phyloP scores from a whole-genome alignment of 2,888 invertebrate species.

The Sphaerophoria rueppellii region DNA sequence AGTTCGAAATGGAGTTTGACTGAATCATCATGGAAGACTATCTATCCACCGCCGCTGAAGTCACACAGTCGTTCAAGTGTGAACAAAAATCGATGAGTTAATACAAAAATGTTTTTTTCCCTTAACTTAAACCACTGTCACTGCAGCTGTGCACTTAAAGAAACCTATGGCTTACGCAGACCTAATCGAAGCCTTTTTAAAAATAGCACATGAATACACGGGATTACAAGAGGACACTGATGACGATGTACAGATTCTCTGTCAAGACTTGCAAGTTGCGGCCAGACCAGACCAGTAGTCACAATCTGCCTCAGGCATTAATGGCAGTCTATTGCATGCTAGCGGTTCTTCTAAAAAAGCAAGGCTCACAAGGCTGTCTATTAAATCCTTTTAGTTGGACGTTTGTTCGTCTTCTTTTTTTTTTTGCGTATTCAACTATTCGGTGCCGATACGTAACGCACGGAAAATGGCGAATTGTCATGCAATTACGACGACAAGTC shows the following conservation, averaged over 20 bases:
- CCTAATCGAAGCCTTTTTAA: slow-evolving; percentile 45
- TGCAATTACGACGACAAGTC: slow-evolving; percentile 73
- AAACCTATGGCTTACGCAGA: slow-evolving; percentile 17
- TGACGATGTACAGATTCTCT: slow-evolving; percentile 26
- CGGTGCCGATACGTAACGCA: slow-evolving; percentile 63
- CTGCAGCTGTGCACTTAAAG: too few species aligned
- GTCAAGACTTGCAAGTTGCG: slow-evolving; percentile 2
- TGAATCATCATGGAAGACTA: too few species aligned
- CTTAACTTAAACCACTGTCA: too few species aligned
- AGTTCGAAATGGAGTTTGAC: too few species aligned
- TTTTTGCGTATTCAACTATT: neutral
- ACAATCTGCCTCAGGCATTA: slow-evolving; percentile 24
- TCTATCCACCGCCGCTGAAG: too few species aligned
- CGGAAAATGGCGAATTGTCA: slow-evolving; percentile 70
- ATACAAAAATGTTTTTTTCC: too few species aligned
- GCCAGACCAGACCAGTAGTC: slow-evolving; percentile 22
- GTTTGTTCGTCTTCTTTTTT: slow-evolving; percentile 38
- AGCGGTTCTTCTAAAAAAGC: slow-evolving; percentile 57
- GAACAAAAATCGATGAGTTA: too few species aligned
- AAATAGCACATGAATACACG: slow-evolving; percentile 45
- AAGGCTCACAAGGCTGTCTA: slow-evolving; percentile 64
- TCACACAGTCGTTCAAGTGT: too few species aligned
- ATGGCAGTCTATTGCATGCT: slow-evolving; percentile 48
- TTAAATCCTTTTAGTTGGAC: slow-evolving; percentile 57
- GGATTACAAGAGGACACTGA: slow-evolving; percentile 38